Conservation (phyloP, 2,797 vertebrate genomes). For the Gallinago stenura region DNA sequence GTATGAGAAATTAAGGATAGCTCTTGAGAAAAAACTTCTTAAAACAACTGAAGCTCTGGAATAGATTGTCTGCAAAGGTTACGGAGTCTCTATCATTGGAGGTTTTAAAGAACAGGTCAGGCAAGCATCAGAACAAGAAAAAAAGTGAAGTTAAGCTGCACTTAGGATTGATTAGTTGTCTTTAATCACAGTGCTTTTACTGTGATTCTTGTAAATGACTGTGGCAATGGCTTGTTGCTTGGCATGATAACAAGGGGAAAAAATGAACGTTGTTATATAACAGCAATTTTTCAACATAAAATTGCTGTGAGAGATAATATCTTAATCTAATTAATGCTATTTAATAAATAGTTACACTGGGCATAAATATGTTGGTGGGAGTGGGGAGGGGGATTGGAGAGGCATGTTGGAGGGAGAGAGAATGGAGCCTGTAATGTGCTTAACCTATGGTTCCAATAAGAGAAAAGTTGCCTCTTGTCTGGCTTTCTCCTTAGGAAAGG, state of each 20-base stretch:
- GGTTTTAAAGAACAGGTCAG: background rate
- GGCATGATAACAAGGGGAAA: background rate
- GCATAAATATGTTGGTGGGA: background rate
- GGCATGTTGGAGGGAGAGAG: background rate
- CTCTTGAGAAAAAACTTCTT: background rate
- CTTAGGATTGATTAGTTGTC: background rate
- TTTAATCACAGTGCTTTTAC: background rate
- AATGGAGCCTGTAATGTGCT: background rate
- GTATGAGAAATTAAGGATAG: background rate
- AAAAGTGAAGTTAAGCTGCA: background rate
- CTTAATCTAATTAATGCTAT: background rate
- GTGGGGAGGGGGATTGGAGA: background rate
- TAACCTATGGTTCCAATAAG: background rate
- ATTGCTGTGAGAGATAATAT: background rate
- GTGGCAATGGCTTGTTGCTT: background rate
- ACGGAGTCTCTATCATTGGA: background rate
- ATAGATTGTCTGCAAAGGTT: background rate
- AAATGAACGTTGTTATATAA: background rate
- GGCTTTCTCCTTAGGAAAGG: background rate
- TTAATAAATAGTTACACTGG: background rate
- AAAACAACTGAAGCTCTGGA: background rate
- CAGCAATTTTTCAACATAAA: background rate
- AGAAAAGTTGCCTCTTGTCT: background rate
- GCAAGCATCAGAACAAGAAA: background rate
- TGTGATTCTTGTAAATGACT: background rate